Conservation (phyloP, 1,140 invertebrate genomes). For the Drosophila pseudoobscura region DNA sequence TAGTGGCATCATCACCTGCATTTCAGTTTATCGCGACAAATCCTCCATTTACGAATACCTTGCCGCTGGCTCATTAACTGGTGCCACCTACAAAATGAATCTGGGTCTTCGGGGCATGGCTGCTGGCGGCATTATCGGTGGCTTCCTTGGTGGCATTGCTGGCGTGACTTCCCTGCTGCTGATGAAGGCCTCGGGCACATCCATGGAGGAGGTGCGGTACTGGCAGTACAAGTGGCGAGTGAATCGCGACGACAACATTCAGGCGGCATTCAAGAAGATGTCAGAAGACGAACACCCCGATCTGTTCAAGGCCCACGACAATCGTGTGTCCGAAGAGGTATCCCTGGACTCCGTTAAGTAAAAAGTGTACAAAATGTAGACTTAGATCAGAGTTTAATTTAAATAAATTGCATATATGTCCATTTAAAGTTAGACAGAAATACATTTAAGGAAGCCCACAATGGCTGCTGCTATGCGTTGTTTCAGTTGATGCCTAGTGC, state of each 20-base stretch:
- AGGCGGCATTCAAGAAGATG: conserved; percentile 71
- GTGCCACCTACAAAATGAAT: conserved; percentile 81
- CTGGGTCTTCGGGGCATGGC: conserved; percentile 87
- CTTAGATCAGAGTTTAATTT: conserved; percentile 60
- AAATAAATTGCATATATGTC: conserved; percentile 80
- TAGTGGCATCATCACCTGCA: conserved; percentile 86
- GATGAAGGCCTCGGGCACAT: conserved; percentile 84
- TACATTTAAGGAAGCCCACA: conserved; percentile 64
- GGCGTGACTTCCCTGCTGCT: conserved; percentile 83
- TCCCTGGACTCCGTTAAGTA: conserved; percentile 67
- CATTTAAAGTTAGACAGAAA: conserved; percentile 56
- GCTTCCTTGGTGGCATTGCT: conserved; percentile 84
- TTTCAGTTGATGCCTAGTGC: conserved; percentile 56
- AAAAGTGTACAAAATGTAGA: conserved; percentile 4
- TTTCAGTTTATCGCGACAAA: conserved; percentile 87
- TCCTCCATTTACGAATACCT: conserved; percentile 87
- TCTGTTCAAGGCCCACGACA: conserved; percentile 66
- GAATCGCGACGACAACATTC: conserved; percentile 67
- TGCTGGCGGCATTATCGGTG: conserved; percentile 86
- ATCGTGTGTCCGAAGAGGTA: conserved; percentile 50
- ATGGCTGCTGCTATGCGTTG: conserved; percentile 67
- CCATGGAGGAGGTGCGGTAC: conserved; percentile 85
- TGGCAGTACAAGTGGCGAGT: conserved; percentile 84
- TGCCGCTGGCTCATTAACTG: conserved; percentile 86
- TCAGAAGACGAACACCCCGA: conserved; percentile 42